phyloP scores from a whole-genome alignment of 2,888 invertebrate genomes.

The Ceramica pisi region DNA sequence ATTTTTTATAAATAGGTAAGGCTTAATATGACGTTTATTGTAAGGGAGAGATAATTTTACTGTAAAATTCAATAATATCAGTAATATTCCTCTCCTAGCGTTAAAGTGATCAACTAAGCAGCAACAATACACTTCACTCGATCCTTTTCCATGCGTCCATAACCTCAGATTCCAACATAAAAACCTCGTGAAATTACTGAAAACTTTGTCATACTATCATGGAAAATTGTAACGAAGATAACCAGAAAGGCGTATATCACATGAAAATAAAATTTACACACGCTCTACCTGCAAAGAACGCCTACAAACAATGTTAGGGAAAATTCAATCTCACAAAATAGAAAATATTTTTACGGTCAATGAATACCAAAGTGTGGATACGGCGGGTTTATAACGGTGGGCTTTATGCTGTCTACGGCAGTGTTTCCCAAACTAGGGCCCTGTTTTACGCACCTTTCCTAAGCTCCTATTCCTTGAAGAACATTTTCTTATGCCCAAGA shows the following conservation, averaged over 20 bases:
- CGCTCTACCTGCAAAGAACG: conserved; percentile 79
- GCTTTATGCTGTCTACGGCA: conserved; percentile 75
- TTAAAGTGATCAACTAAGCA: background rate
- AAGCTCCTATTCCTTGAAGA: conserved; percentile 33
- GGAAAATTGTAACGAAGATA: conserved; percentile 68
- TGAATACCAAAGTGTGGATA: conserved; percentile 87
- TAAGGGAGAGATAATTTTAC: no score
- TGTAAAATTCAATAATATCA: no score
- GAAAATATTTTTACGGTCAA: conserved; percentile 89
- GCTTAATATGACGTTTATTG: no score
- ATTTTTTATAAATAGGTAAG: no score
- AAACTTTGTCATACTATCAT: conserved; percentile 69
- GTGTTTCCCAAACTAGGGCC: conserved; percentile 62
- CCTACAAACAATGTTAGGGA: conserved; percentile 86
- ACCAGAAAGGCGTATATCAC: conserved; percentile 69
- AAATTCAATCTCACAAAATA: conserved; percentile 89
- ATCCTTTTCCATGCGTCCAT: background rate
- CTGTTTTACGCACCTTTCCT: conserved; percentile 45
- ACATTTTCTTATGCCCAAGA: conserved; percentile 37
- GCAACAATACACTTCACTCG: background rate
- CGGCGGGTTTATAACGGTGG: conserved; percentile 71
- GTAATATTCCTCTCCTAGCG: background rate
- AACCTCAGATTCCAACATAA: conserved; percentile 22
- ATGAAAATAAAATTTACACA: conserved; percentile 81
- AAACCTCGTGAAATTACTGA: conserved; percentile 48